A percentile compares a stretch with the other conserved stretches of the same genome.
phyloP scores from a whole-genome alignment of 2,888 invertebrate genomes.

The Ophion costatus region DNA sequence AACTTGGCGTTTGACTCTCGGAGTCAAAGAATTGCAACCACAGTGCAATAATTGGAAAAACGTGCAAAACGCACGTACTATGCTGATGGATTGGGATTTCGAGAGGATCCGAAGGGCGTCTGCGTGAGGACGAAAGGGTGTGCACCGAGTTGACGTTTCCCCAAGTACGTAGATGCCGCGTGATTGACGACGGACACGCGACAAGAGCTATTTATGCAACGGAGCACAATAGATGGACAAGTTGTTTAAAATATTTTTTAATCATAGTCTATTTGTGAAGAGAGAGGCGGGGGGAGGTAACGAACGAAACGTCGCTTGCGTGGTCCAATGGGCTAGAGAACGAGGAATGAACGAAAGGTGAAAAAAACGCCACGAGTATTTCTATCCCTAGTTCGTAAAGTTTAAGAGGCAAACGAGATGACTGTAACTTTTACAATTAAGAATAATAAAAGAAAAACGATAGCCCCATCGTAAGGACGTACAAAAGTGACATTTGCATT shows the following conservation, averaged over 20 bases:
- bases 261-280: slow-evolving; percentile 46
- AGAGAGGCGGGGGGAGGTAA: background rate
- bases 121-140: background rate
- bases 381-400: slow-evolving; percentile 59
- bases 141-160: background rate
- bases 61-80: slow-evolving; percentile 29
- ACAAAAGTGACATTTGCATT: slow-evolving; percentile 22
- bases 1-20: background rate
- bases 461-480: slow-evolving; percentile 44
- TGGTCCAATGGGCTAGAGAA: slow-evolving; percentile 21
- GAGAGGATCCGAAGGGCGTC: slow-evolving; percentile 1
- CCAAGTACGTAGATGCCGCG: slow-evolving; percentile 23
- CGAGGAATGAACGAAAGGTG: background rate
- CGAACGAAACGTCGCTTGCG: slow-evolving; percentile 32
- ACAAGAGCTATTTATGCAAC: slow-evolving; percentile 3
- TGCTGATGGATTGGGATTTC: background rate
- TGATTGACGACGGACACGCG: slow-evolving; percentile 34
- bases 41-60: slow-evolving; percentile 54
- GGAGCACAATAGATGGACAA: slow-evolving; percentile 28
- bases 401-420: slow-evolving; percentile 60
- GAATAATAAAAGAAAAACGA: slow-evolving; percentile 60
- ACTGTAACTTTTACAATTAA: slow-evolving; percentile 70
- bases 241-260: slow-evolving; percentile 59
- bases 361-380: slow-evolving; percentile 55
- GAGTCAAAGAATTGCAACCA: slow-evolving; percentile 9